Evolutionary conservation across 2,113 vertebrate genomes (phyloP).

Genomic region (Lanius collurio): DNA sequence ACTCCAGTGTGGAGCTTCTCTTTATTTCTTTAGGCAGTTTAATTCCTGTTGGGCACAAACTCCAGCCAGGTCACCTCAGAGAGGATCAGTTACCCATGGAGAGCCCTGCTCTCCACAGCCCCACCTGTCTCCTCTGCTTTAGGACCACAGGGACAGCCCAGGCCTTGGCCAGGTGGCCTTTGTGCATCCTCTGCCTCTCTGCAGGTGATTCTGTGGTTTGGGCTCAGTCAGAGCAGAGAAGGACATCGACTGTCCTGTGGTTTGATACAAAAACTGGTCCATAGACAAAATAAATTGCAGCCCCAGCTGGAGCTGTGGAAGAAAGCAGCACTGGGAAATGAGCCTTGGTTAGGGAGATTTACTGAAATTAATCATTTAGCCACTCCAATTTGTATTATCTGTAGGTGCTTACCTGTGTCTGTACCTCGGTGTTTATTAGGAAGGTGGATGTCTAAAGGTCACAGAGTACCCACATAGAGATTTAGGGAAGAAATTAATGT

Average conservation of each 20-base stretch:
- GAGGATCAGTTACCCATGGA: too few relatives aligned
- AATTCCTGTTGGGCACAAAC: not conserved
- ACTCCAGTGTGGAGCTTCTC: not conserved
- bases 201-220: not conserved
- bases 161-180: not conserved
- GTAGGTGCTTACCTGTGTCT: not conserved
- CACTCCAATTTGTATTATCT: not conserved
- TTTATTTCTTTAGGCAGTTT: not conserved
- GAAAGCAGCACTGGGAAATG: not conserved
- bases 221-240: not conserved
- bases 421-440: not conserved
- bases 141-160: not conserved
- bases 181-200: not conserved
- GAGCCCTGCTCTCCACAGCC: not conserved
- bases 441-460: not conserved
- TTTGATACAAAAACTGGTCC: not conserved
- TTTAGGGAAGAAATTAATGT: not conserved
- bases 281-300: not conserved
- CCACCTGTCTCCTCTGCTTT: not conserved
- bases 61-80: not conserved
- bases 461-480: not conserved
- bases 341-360: not conserved
- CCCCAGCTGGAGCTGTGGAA: not conserved
- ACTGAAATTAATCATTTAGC: not conserved
- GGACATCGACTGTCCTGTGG: not conserved